A percentile compares a stretch with the other conserved stretches of the same genome.
These are phyloP conservation scores for Spodoptera littoralis DNA, from an alignment of 2,888 invertebrate species.

Conservation along the genomic window DNA sequence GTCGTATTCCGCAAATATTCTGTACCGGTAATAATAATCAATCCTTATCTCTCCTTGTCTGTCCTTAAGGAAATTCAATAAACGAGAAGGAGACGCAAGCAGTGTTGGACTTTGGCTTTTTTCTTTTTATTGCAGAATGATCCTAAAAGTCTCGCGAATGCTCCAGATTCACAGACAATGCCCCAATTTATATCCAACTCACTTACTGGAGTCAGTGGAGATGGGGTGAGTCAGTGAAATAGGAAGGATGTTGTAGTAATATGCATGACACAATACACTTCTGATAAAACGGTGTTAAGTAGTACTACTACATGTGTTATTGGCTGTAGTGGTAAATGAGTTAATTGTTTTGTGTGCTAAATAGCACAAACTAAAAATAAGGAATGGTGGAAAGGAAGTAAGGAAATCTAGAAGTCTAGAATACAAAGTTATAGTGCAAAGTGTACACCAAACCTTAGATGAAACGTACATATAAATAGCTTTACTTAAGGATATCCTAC, in stretches of 20 bases:
- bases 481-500: slow-evolving; percentile 25
- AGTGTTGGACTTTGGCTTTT: slow-evolving; percentile 64
- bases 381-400: too few relatives aligned
- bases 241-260: slow-evolving; percentile 69
- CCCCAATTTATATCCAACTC: slow-evolving; percentile 89
- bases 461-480: neutral
- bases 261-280: slow-evolving; percentile 45
- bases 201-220: slow-evolving; percentile 83
- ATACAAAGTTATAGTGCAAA: too few relatives aligned
- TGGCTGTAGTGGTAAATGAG: neutral
- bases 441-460: too few relatives aligned
- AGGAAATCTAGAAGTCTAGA: too few relatives aligned
- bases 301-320: neutral
- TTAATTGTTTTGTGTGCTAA: too few relatives aligned
- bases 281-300: slow-evolving; percentile 17
- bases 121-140: slow-evolving; percentile 78
- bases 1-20: slow-evolving; percentile 78
- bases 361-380: too few relatives aligned
- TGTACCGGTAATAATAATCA: slow-evolving; percentile 76
- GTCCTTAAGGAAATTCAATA: slow-evolving; percentile 51
- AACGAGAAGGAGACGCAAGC: slow-evolving; percentile 60
- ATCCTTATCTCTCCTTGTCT: slow-evolving; percentile 69
- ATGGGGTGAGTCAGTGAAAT: slow-evolving; percentile 73
- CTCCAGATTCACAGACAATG: slow-evolving; percentile 88
- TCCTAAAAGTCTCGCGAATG: slow-evolving; percentile 79